phyloP scores from a whole-genome alignment of 2,113 vertebrate species.

The Heptranchias perlo region DNA sequence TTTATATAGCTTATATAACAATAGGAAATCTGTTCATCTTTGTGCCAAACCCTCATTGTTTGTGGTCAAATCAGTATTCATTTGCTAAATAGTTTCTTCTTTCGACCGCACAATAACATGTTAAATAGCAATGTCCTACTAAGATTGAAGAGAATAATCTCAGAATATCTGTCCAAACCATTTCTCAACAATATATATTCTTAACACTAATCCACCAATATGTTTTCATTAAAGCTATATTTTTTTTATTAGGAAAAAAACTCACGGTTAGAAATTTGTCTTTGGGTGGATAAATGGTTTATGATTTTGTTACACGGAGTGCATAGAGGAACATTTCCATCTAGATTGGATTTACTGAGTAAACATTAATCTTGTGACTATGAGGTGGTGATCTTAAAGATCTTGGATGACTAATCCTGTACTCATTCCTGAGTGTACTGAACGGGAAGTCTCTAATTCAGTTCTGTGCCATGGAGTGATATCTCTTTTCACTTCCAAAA shows the following conservation, averaged over 20 bases:
- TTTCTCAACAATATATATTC: background rate
- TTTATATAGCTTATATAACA: background rate
- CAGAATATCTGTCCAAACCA: background rate
- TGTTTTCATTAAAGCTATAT: background rate
- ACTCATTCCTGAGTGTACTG: background rate
- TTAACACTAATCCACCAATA: background rate
- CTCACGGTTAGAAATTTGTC: background rate
- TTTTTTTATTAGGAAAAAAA: background rate
- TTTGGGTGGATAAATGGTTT: background rate
- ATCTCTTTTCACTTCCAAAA: background rate
- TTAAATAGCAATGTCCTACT: background rate
- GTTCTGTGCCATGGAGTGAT: background rate
- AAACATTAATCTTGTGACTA: background rate
- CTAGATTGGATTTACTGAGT: background rate
- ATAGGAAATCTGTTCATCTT: background rate
- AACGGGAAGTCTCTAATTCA: background rate
- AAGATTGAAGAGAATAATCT: background rate
- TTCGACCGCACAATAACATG: background rate
- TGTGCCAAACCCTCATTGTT: background rate
- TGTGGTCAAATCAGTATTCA: background rate
- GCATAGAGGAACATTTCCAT: background rate
- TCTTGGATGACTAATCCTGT: background rate
- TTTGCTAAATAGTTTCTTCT: background rate
- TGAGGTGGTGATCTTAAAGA: background rate
- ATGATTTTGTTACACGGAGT: background rate